phyloP scores from a whole-genome alignment of 2,888 invertebrate species.

The Melanostoma mellinum region DNA sequence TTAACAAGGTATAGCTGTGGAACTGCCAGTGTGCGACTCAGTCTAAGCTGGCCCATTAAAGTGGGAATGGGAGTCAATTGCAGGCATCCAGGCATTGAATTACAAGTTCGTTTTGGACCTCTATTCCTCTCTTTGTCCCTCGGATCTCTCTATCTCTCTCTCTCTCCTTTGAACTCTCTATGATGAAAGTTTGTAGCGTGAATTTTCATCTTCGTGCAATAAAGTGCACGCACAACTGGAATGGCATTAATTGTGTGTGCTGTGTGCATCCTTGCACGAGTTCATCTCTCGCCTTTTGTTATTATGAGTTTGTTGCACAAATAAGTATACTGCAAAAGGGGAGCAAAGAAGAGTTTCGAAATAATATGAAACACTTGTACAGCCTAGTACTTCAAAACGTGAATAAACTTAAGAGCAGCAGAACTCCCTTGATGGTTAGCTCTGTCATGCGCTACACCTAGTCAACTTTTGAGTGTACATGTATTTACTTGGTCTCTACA shows the following conservation, averaged over 20 bases:
- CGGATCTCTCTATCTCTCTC: too few species aligned
- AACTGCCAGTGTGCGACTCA: constrained; percentile 22
- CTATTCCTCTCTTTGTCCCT: not conserved
- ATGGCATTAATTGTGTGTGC: constrained; percentile 41
- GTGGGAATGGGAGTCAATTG: constrained; percentile 37
- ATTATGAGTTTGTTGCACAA: constrained; percentile 54
- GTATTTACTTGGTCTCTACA: constrained; percentile 27
- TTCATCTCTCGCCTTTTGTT: constrained; percentile 62
- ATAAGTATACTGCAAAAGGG: constrained; percentile 2
- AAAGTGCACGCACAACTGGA: constrained; percentile 66
- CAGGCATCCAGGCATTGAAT: constrained; percentile 55
- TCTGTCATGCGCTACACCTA: constrained; percentile 63
- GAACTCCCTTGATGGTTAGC: not conserved
- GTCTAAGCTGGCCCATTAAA: constrained; percentile 10
- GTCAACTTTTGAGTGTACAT: constrained; percentile 31
- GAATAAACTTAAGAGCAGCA: constrained; percentile 45
- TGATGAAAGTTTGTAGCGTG: constrained; percentile 44
- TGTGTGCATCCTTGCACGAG: constrained; percentile 63
- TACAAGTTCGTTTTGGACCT: constrained; percentile 23
- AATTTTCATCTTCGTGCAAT: constrained; percentile 50
- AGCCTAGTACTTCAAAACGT: constrained; percentile 51
- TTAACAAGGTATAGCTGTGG: constrained; percentile 79
- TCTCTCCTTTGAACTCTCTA: too few species aligned
- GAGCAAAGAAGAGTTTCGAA: constrained; percentile 14
- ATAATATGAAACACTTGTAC: constrained; percentile 68